Percentiles rank a stretch among this genome's conserved stretches.
These are phyloP conservation scores for Athetis lepigone DNA, from an alignment of 2,888 invertebrate species.

Conservation along the genomic window DNA sequence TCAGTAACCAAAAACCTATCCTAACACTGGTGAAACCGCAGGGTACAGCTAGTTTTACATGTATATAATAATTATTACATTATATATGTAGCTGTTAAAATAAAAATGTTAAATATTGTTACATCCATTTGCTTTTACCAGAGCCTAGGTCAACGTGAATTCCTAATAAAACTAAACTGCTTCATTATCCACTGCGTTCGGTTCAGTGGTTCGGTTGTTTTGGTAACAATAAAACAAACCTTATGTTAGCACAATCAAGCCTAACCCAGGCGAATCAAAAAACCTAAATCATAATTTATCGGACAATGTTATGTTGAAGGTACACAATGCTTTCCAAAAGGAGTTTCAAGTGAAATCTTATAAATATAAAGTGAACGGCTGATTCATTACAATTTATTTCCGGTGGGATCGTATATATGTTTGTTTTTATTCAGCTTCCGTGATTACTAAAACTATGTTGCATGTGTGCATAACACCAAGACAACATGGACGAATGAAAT, in stretches of 20 bases:
- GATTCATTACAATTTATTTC: constrained; percentile 64
- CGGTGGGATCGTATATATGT: constrained; percentile 61
- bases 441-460: constrained; percentile 56
- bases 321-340: neutral
- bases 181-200: no score
- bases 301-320: constrained; percentile 3
- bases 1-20: no score
- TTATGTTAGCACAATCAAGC: neutral
- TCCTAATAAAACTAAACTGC: no score
- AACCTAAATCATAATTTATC: neutral
- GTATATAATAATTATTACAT: no score
- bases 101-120: no score
- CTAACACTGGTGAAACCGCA: no score
- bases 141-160: no score
- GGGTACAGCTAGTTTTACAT: no score
- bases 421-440: constrained; percentile 70
- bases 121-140: no score
- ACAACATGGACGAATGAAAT: constrained; percentile 41
- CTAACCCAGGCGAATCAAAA: neutral
- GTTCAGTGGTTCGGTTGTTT: no score
- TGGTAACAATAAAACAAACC: no score
- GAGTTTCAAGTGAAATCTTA: constrained; percentile 26
- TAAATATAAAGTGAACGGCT: constrained; percentile 34
- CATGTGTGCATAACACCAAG: constrained; percentile 49
- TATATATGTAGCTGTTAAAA: no score